Conservation (phyloP, 2,797 vertebrate species). For the Micrastur ruficollis region DNA sequence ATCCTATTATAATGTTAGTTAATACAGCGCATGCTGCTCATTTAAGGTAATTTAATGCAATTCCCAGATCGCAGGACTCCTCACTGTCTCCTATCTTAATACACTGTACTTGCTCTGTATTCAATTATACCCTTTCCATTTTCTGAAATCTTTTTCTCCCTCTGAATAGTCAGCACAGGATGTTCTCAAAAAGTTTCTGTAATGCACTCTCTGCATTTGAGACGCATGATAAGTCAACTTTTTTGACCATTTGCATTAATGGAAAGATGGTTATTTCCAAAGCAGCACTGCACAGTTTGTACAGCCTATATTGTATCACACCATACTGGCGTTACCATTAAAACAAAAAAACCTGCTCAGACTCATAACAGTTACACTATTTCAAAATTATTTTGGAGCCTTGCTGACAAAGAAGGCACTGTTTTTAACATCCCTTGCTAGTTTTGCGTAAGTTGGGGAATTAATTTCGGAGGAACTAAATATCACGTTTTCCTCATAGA, state of each 20-base stretch:
- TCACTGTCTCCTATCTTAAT: conserved; percentile 3
- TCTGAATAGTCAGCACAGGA: not conserved
- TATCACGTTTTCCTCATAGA: not conserved
- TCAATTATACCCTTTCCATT: conserved; percentile 34
- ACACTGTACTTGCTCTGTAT: not conserved
- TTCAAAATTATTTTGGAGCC: not conserved
- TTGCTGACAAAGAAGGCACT: not conserved
- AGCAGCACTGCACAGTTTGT: not conserved
- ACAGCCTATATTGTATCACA: not conserved
- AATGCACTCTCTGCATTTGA: conserved; percentile 40
- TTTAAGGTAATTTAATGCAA: conserved; percentile 12
- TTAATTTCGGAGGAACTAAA: not conserved
- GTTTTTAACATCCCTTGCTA: not conserved
- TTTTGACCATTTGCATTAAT: conserved; percentile 48
- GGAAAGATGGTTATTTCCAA: conserved; percentile 61
- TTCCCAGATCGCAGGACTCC: not conserved
- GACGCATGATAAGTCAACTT: not conserved
- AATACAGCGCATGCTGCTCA: not conserved
- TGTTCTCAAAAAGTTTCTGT: conserved; percentile 3
- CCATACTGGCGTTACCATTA: not conserved
- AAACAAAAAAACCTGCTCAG: not conserved
- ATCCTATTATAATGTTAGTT: not conserved
- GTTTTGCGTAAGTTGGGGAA: not conserved
- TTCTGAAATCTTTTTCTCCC: conserved; percentile 11
- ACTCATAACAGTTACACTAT: not conserved